Conservation (phyloP, 2,797 vertebrate species). For the Premnoplex brunnescens region DNA sequence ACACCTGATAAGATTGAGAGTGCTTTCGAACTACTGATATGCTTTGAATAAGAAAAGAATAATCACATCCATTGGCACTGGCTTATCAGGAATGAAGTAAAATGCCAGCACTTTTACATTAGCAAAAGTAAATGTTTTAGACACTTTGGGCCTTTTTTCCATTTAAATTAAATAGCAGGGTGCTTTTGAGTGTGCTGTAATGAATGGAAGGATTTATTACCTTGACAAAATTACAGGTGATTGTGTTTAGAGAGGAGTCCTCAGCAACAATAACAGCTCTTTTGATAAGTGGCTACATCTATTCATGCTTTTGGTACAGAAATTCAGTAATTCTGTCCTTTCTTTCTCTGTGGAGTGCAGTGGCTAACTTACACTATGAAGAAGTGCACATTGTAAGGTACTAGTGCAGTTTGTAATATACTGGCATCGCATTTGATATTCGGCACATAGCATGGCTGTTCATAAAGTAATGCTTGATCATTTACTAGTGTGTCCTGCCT, state of each 20-base stretch:
- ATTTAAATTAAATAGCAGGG: constrained; percentile 74
- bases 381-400: not conserved
- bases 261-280: constrained; percentile 62
- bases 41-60: constrained; percentile 85
- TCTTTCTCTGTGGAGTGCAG: constrained; percentile 24
- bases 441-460: not conserved
- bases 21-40: constrained; percentile 83
- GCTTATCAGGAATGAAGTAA: constrained; percentile 82
- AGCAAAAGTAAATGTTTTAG: constrained; percentile 85
- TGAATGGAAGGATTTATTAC: constrained; percentile 78
- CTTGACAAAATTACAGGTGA: constrained; percentile 74
- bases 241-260: constrained; percentile 69
- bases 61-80: constrained; percentile 81
- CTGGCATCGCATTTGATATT: constrained; percentile 19
- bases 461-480: not conserved
- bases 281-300: constrained; percentile 67
- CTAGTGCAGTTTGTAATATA: not conserved
- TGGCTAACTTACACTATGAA: constrained; percentile 19
- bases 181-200: constrained; percentile 68
- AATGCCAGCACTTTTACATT: constrained; percentile 82
- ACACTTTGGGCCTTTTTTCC: constrained; percentile 69
- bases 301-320: constrained; percentile 56
- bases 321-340: constrained; percentile 54
- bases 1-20: constrained; percentile 83
- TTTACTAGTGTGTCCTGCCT: not conserved